Conservation (phyloP, 2,113 vertebrate species). For the Onychostoma macrolepis region DNA sequence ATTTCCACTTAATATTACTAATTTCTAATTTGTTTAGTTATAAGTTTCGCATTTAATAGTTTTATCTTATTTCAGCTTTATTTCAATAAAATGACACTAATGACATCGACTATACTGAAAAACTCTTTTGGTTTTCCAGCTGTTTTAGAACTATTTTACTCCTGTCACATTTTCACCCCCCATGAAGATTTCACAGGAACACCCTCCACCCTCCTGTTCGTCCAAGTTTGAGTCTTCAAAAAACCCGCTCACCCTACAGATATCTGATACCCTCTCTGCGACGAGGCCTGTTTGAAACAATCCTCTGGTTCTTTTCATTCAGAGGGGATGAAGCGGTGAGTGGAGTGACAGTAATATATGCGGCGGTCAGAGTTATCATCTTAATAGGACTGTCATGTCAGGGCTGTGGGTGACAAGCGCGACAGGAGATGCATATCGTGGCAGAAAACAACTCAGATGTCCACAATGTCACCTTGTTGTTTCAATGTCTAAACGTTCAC, state of each 20-base stretch:
- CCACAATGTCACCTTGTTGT: conserved; percentile 42
- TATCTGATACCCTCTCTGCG: neutral
- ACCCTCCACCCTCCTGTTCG: too few relatives aligned
- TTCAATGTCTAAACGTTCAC: neutral
- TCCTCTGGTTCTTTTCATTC: neutral
- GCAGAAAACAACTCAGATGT: conserved; percentile 57
- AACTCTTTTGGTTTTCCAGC: neutral
- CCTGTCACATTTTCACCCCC: neutral
- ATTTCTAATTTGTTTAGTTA: too few relatives aligned
- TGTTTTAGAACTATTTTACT: neutral
- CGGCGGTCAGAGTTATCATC: conserved; percentile 57
- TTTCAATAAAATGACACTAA: neutral
- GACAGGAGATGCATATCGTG: conserved; percentile 63
- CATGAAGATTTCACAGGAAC: neutral
- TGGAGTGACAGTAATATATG: conserved; percentile 59
- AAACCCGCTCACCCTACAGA: neutral
- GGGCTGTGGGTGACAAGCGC: conserved; percentile 48
- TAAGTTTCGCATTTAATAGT: too few relatives aligned
- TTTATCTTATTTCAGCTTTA: neutral
- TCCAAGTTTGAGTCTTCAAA: neutral
- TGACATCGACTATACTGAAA: neutral
- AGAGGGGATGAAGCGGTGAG: conserved; percentile 27
- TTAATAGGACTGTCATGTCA: conserved; percentile 69
- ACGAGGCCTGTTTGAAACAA: neutral
- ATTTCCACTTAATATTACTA: neutral